Evolutionary conservation across 1,140 invertebrate species (phyloP), one percentile per base, ranked within the genome.

Genomic region (Augochlora pura): DNA sequence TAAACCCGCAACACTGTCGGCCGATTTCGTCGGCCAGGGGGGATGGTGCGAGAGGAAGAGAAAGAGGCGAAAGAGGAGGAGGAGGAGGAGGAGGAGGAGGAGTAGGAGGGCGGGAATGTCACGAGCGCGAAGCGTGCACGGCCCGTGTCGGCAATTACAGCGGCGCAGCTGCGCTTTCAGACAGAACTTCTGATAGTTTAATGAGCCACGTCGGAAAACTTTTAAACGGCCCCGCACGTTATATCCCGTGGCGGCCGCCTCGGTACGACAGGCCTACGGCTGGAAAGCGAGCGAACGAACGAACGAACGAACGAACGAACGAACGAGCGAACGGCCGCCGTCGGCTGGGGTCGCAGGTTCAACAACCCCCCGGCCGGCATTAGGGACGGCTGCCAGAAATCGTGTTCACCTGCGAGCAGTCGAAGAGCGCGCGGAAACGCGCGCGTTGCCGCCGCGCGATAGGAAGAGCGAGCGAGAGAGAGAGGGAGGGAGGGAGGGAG

Each of bases 191-290:
- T 86, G 75, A 86, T 86, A 86, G 83, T 86, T 86, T 86, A 86
- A 86, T 86, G 84, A 86, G 83, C 80, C 83, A 79, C 83, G 80
- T 85, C 84, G 84, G 82, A 79, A 63, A 84, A 86, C 82, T 85
- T 86, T 85, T 82, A 77, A 86, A 86, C 76, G 83, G 84, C 75
- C 59, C 75, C 52, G 66, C 83, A 74, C 69, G 84, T 76, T 85
- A 85, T 72, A 75, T 38, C 75, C 59, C 57, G 25, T 49, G 74
- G 71, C 67, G 75, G 59, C 54, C 65, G 54, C 54, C 16, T 21
- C 16, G 49, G 16, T 57, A 57, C 54, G 84, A 86, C 80, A 73
- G 75, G 49, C 75, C 82, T 73, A 60, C 57, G 52, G 70, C 54
- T 85, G 62, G 79, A 86, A 85, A 60, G 78, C 27, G 84, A 78